Evolutionary conservation across 2,797 vertebrate genomes (phyloP).

Genomic region (Rhinatrema bivittatum): DNA sequence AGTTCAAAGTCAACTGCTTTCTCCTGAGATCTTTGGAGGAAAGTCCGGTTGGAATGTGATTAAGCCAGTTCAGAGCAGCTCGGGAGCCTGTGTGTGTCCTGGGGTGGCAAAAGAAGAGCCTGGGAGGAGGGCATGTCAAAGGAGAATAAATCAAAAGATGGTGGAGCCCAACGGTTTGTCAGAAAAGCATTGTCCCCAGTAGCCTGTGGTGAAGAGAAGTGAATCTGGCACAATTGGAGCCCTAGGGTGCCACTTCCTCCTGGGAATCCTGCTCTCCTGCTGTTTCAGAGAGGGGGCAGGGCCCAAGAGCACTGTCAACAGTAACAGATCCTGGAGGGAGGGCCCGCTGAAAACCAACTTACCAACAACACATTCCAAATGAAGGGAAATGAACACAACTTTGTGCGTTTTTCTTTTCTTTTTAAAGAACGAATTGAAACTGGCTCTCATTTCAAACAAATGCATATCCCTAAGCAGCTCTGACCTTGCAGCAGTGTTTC

Average conservation of each 20-base stretch:
- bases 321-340: too few species aligned
- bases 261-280: not conserved
- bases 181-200: slow-evolving; percentile 9
- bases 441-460: too few species aligned
- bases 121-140: slow-evolving; percentile 10
- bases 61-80: slow-evolving; percentile 8
- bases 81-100: slow-evolving; percentile 8
- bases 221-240: slow-evolving; percentile 16
- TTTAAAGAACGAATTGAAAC: too few species aligned
- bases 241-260: slow-evolving; percentile 35
- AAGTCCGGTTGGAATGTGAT: slow-evolving; percentile 32
- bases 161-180: slow-evolving; percentile 19
- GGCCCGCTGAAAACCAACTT: too few species aligned
- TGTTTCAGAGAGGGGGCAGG: not conserved
- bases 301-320: not conserved
- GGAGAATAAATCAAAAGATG: slow-evolving; percentile 54
- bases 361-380: too few species aligned
- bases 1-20: slow-evolving; percentile 47
- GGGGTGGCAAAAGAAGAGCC: slow-evolving; percentile 28
- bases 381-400: too few species aligned
- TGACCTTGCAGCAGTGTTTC: too few species aligned
- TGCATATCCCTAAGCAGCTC: too few species aligned
- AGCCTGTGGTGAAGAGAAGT: slow-evolving; percentile 16
- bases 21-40: slow-evolving; percentile 27
- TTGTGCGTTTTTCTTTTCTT: too few species aligned